A percentile compares a stretch with the other conserved stretches of the same genome.
Evolutionary conservation across 1,140 invertebrate species (phyloP).

Genomic region (Drosophila chauvacae): DNA sequence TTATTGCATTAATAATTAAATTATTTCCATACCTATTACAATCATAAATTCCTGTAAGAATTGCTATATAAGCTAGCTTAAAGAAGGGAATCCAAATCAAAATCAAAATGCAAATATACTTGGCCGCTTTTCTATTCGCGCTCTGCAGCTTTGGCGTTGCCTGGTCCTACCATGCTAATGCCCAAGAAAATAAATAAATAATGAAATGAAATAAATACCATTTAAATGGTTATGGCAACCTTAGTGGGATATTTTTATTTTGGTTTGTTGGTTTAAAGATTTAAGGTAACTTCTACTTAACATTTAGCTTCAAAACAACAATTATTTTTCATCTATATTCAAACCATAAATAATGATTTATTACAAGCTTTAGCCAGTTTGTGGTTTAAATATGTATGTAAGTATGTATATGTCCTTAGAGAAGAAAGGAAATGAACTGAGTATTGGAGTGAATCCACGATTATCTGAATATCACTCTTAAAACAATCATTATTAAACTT

Average conservation of each 20-base stretch:
- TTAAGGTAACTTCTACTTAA: neutral
- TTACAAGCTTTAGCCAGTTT: neutral
- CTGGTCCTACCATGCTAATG: conserved; percentile 6
- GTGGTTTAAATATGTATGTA: neutral
- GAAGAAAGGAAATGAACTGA: neutral
- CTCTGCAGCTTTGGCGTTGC: neutral
- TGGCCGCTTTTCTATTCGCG: conserved; percentile 4
- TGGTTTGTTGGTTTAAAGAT: neutral
- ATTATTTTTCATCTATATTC: neutral
- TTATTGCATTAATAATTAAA: neutral
- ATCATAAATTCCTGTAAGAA: neutral
- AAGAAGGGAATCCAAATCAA: neutral
- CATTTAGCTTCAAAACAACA: neutral
- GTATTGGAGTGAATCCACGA: neutral
- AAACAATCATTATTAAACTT: neutral
- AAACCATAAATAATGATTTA: neutral
- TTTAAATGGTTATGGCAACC: neutral
- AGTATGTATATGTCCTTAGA: no score
- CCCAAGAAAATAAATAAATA: neutral
- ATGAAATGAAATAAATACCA: neutral
- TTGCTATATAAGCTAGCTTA: neutral
- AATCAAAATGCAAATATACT: neutral
- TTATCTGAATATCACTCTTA: neutral
- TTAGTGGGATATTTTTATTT: neutral
- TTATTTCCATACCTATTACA: neutral